Base-by-base conservation (phyloP, 2,888 invertebrate species). In the Aphelenchoides bicaudatus region DNA sequence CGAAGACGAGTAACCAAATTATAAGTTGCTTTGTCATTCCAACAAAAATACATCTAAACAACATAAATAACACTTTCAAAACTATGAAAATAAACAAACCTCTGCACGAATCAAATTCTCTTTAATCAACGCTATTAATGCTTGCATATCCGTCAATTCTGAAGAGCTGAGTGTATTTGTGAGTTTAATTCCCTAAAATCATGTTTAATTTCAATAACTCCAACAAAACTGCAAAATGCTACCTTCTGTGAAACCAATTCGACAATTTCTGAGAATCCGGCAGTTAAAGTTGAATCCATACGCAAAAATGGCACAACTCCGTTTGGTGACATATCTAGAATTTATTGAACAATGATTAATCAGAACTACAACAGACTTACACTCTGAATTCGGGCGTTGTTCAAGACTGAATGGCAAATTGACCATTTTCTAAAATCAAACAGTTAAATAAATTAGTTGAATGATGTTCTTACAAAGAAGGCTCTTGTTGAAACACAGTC, bases 291-390 rank as follows among this genome's bases (percentile, higher is more conserved):
- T 0, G 88, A 87, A 0, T 92, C 92, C 67, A 89, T 89, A 78
- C 88, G 88, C 57, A 96, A 86, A 75, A 96, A 91, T 0, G 96
- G 96, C 0, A 96, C 87, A 70, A n/a, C 54, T 58, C 63, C 66
- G 3, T 90, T 88, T 0, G 94, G 94, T 0, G 94, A 93, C 90
- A 96, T 94, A n/a, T n/a, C n/a, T n/a, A n/a, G n/a, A n/a, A n/a
- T n/a, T n/a, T n/a, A n/a, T n/a, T n/a, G n/a, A n/a, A n/a, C n/a
- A n/a, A n/a, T n/a, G n/a, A n/a, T n/a, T n/a, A n/a, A n/a, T n/a
- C n/a, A n/a, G n/a, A n/a, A n/a, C n/a, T n/a, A n/a, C n/a, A n/a
- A n/a, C n/a, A n/a, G n/a, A n/a, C n/a, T n/a, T n/a, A 78, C 88
- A 88, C 78, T 94, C 92, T 0, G 94, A 93, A 83, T 98, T 98